These are phyloP conservation scores for Malurus melanocephalus DNA, from an alignment of 2,113 vertebrate species.

Conservation along the genomic window DNA sequence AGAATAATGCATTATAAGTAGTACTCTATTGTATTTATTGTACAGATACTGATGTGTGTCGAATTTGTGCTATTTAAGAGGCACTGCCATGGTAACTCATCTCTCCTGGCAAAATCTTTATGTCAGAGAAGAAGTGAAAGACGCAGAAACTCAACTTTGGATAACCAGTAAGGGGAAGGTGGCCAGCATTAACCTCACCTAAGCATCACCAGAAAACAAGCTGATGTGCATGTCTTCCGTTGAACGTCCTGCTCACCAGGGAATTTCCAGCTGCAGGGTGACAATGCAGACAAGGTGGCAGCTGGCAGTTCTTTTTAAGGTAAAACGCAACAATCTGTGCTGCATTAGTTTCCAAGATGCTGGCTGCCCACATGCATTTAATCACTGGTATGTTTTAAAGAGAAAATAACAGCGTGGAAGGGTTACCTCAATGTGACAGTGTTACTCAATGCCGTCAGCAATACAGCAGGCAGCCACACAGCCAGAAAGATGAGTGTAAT, in stretches of 20 bases:
- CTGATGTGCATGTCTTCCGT: background rate
- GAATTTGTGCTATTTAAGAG: slow-evolving; percentile 71
- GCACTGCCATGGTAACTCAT: slow-evolving; percentile 69
- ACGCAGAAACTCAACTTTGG: slow-evolving; percentile 42
- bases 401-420: background rate
- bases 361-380: background rate
- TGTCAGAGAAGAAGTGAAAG: slow-evolving; percentile 69
- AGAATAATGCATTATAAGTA: slow-evolving; percentile 64
- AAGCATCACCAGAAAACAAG: slow-evolving; percentile 12
- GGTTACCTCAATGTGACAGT: background rate
- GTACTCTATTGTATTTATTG: slow-evolving; percentile 70
- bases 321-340: background rate
- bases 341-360: background rate
- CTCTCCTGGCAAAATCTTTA: slow-evolving; percentile 60
- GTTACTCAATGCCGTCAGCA: background rate
- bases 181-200: background rate
- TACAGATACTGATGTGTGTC: slow-evolving; percentile 69
- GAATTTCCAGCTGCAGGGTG: accelerated
- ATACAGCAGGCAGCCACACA: background rate
- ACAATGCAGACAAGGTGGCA: background rate
- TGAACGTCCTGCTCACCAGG: accelerated
- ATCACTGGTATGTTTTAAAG: background rate
- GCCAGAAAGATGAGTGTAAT: accelerated
- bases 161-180: slow-evolving; percentile 34
- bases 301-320: background rate